These are phyloP conservation scores for Peromyscus polionotus DNA, from an alignment of 2,113 vertebrate genomes.

Conservation along the genomic window DNA sequence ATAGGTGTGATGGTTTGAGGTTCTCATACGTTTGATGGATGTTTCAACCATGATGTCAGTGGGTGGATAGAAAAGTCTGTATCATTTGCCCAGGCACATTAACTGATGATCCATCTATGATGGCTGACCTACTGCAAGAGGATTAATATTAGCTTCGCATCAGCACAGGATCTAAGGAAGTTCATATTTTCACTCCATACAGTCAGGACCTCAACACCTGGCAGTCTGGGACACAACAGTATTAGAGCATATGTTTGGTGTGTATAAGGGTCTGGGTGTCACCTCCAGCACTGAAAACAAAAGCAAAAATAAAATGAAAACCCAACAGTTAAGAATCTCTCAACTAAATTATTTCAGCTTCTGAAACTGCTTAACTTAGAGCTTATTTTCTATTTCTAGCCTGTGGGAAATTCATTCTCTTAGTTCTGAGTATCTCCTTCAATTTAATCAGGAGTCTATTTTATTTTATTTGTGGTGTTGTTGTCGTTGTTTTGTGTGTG, in stretches of 20 bases:
- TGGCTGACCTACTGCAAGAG: not conserved
- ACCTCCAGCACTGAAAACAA: not conserved
- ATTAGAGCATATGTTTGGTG: not conserved
- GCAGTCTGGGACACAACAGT: not conserved
- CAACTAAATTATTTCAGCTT: not conserved
- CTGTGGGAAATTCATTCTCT: not conserved
- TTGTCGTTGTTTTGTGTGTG: too few relatives aligned
- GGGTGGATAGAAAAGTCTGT: not conserved
- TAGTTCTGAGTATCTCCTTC: not conserved
- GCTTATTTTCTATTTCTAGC: not conserved
- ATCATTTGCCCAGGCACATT: not conserved
- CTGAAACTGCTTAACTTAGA: not conserved
- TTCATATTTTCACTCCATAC: not conserved
- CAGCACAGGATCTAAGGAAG: not conserved
- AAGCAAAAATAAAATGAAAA: not conserved
- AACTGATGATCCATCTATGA: not conserved
- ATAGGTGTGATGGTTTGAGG: not conserved
- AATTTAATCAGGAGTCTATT: not conserved
- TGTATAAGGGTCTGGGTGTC: not conserved
- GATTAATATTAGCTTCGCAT: not conserved
- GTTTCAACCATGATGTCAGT: not conserved
- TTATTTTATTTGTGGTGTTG: too few relatives aligned
- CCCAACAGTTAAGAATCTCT: not conserved
- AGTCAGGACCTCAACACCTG: not conserved
- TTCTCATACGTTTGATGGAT: not conserved